Base-by-base conservation (phyloP, 1,140 invertebrate species). In the Ostrea edulis region DNA sequence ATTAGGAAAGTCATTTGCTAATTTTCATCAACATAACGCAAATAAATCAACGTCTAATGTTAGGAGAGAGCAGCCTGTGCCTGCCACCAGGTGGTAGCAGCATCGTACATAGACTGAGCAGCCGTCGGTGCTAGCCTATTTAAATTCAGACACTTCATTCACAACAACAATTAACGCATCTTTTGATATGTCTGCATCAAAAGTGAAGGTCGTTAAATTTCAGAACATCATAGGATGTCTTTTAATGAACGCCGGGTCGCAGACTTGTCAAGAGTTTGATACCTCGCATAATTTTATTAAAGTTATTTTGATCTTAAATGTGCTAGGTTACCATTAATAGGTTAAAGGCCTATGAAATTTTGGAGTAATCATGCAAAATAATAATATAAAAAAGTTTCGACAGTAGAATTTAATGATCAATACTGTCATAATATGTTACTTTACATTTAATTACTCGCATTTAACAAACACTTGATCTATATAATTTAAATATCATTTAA, bases 1-100 rank as follows among this genome's bases (percentile, higher is more conserved):
- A 77, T 77, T 77, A 77, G 68, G 68, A 77, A 77, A 77, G 68
- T 77, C 25, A 77, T 77, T 77, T 77, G 68, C 68, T 77, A 77
- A 77, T 77, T 77, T 77, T 77, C 68, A 29, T 9, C 68, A 77
- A 77, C 68, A 77, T 35, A 77, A 77, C 22, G 29, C 68, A 77
- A 29, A 77, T 77, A 77, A 77, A 77, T 77, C 68, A 77, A 77
- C 68, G 68, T 77, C 68, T 77, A 29, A 25, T 77, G 25, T 35
- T 77, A 25, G 25, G 25, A 77, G 14, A 35, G 65, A 77, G 29
- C 25, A 11, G 11, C 25, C 25, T 14, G 68, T 77, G 25, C 68
- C 68, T 77, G 68, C 25, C 25, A 77, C 68, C 25, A 25, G 25
- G 25, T 77, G 68, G 68, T 77, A 77, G 25, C 7, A 77, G 68